A percentile compares a stretch with the other conserved stretches of the same genome.
Evolutionary conservation across 2,113 vertebrate species (phyloP).

Genomic region (Rhegmatorhina hoffmannsi): DNA sequence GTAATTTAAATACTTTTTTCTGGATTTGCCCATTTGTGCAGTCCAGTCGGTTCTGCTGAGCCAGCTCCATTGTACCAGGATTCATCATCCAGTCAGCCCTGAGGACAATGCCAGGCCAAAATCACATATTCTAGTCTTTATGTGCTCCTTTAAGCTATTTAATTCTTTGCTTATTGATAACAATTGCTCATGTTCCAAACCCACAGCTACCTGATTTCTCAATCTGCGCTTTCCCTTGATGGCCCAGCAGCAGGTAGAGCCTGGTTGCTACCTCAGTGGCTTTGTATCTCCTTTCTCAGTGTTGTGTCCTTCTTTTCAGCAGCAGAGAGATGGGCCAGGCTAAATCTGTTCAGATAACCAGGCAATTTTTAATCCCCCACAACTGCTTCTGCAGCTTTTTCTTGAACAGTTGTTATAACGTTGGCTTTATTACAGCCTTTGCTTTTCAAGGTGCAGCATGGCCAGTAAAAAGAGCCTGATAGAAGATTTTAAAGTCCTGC

Average conservation of each 20-base stretch:
- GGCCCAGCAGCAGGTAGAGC: conserved; percentile 27
- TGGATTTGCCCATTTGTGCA: background rate
- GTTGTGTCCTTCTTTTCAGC: background rate
- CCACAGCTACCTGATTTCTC: background rate
- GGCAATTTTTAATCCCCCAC: background rate
- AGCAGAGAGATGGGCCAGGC: background rate
- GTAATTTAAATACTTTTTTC: background rate
- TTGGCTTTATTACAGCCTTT: background rate
- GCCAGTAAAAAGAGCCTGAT: background rate
- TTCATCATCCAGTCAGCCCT: background rate
- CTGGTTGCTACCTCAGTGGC: background rate
- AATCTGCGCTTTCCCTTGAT: background rate
- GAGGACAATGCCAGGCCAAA: conserved; percentile 1
- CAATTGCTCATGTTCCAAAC: background rate
- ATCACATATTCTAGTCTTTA: background rate
- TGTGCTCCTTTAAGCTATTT: background rate
- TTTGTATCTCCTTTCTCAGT: background rate
- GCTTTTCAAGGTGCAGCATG: conserved; percentile 1
- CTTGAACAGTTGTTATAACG: background rate
- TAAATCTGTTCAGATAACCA: background rate
- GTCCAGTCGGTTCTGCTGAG: background rate
- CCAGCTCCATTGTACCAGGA: background rate
- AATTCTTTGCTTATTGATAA: background rate
- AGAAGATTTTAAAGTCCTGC: background rate
- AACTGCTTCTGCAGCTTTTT: conserved; percentile 17